These are phyloP conservation scores for Dissostichus mawsoni DNA, from an alignment of 2,113 vertebrate genomes.

Conservation along the genomic window DNA sequence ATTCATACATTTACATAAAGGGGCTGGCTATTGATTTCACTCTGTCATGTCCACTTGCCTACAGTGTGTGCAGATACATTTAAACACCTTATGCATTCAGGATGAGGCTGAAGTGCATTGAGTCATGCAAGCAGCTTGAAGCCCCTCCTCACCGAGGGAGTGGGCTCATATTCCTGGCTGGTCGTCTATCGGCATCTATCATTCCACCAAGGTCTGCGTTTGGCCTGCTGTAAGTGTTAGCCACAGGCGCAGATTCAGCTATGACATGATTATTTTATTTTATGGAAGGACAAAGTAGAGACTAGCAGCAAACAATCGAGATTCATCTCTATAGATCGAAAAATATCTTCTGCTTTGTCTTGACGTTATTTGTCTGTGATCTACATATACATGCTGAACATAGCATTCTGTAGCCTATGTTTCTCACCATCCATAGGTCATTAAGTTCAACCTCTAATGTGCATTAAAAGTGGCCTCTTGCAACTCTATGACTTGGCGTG, in stretches of 20 bases:
- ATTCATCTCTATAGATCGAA: neutral
- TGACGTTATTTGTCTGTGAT: neutral
- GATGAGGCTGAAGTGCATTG: conserved; percentile 60
- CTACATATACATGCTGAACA: neutral
- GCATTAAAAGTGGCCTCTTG: neutral
- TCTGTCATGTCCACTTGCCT: conserved; percentile 53
- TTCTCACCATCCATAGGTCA: neutral
- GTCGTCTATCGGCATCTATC: neutral
- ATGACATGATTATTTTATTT: neutral
- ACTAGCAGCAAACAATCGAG: neutral
- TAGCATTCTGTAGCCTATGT: neutral
- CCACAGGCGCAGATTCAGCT: neutral
- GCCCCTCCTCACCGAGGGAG: conserved; percentile 50
- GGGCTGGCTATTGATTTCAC: conserved; percentile 68
- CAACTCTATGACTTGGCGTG: neutral
- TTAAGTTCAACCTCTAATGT: neutral
- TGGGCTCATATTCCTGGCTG: conserved; percentile 33
- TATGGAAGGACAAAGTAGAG: neutral
- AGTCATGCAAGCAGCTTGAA: conserved; percentile 20
- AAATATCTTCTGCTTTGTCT: neutral
- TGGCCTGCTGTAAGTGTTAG: neutral
- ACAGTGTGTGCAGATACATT: conserved; percentile 56
- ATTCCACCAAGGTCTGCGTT: conserved; percentile 18
- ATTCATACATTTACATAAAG: conserved; percentile 63
- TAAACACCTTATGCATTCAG: conserved; percentile 65